Evolutionary conservation across 2,113 vertebrate genomes (phyloP), one percentile per base, ranked within the genome.

Genomic region (Scolopax mira): DNA sequence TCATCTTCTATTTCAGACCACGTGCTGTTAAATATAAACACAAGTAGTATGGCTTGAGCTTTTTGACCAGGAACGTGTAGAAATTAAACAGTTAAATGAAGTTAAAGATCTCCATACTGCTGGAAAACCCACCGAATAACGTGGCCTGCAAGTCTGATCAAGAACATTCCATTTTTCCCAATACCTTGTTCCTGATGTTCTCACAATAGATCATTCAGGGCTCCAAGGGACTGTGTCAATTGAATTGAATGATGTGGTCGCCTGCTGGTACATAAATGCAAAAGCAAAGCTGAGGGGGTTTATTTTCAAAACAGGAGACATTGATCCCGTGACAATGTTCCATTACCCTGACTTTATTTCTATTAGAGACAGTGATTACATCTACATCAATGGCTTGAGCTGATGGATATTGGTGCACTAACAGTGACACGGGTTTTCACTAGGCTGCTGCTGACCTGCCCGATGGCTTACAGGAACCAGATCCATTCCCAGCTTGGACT

Each of bases 271-370:
- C 92, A 77, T 54, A 95, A 97, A 93, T 96, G 96, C 90, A 90
- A 93, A 96, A 62, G 96, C 90, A 95, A 92, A 97, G 90, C 96
- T 94, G 90, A 96, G 73, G 73, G 93, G 93, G 94, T 95, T 96
- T 95, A 94, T 93, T 96, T 96, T 97, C 93, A 96, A 96, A 97
- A 92, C 86, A 95, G 88, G 73, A 85, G 90, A 95, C 96, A 97
- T 87, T 94, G 96, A 97, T 96, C 83, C 92, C 72, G 86, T 87
- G 94, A 96, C 95, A 89, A 85, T 73, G 90, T 97, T 96, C 92
- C 93, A 96, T 95, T 97, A 96, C 86, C 86, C 85, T 69, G 92
- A 90, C 94, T 96, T 96, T 86, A 94, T 85, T 97, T 84, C 94
- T 93, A 79, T 95, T 94, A 95, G 90, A 93, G 90, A 87, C 95